Evolutionary conservation across 35 echinoderm and acorn worm genomes (phyloP).

Genomic region (Holothuria glaberrima): DNA sequence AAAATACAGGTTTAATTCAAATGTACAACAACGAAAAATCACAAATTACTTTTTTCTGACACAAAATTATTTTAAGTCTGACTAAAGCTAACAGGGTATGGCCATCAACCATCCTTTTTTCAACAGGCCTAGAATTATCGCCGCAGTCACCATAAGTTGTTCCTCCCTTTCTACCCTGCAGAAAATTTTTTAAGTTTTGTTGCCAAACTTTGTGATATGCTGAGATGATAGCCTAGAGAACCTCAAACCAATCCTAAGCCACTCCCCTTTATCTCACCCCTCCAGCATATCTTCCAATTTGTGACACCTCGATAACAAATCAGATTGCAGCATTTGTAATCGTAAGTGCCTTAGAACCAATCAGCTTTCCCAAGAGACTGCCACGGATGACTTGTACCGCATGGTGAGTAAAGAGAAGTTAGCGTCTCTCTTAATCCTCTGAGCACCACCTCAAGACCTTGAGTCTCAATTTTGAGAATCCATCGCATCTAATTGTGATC

Average conservation of each 20-base stretch:
- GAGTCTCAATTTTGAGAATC: slow-evolving; percentile 25
- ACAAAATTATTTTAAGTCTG: no score
- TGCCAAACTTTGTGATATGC: no score
- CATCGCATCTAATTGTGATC: slow-evolving; percentile 31
- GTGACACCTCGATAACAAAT: slow-evolving; percentile 19
- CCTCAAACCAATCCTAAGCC: background rate
- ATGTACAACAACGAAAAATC: no score
- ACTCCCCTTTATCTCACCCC: slow-evolving; percentile 21
- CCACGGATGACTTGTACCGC: slow-evolving; percentile 17
- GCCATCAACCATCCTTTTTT: no score
- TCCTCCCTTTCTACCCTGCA: no score
- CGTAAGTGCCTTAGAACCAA: slow-evolving; percentile 29
- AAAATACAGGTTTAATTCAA: no score
- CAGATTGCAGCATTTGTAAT: slow-evolving; percentile 27
- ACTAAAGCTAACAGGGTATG: no score
- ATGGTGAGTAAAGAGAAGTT: slow-evolving; percentile 19
- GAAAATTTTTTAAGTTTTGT: no score
- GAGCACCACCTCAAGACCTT: slow-evolving; percentile 43
- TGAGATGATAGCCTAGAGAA: background rate
- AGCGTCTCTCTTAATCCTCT: slow-evolving; percentile 41
- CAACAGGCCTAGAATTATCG: no score
- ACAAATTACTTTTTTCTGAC: no score
- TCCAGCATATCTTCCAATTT: background rate
- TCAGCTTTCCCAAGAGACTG: background rate
- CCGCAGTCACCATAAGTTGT: no score